phyloP scores from a whole-genome alignment of 2,888 invertebrate genomes.

The Heliconius erato region DNA sequence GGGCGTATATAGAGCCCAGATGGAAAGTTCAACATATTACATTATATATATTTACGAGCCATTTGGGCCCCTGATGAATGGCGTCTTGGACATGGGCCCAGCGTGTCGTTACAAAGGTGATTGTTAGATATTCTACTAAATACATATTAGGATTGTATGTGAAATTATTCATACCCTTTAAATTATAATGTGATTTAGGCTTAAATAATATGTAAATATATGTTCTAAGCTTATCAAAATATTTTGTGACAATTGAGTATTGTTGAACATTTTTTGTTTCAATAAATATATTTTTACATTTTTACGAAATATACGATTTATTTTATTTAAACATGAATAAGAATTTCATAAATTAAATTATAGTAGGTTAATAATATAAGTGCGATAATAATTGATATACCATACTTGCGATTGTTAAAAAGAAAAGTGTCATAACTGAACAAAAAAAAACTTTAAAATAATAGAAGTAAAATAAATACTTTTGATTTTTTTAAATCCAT shows the following conservation, averaged over 20 bases:
- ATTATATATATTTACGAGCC: no score
- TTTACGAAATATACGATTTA: not conserved
- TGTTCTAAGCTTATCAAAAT: conserved; percentile 17
- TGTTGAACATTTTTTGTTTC: conserved; percentile 17
- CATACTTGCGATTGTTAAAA: not conserved
- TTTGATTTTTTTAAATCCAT: not conserved
- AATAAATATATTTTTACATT: conserved; percentile 9
- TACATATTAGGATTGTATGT: not conserved
- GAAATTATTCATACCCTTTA: conserved; percentile 2
- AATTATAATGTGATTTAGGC: not conserved
- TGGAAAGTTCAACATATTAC: no score
- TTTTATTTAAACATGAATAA: conserved; percentile 10
- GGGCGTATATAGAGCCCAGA: no score
- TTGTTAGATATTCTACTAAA: not conserved
- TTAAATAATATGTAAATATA: not conserved
- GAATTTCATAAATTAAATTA: not conserved
- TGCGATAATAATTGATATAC: not conserved
- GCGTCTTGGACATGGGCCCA: no score
- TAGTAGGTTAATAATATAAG: not conserved
- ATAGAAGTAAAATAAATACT: not conserved
- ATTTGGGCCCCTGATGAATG: no score
- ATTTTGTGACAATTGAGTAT: conserved; percentile 49
- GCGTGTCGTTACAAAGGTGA: no score
- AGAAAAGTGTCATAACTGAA: not conserved
- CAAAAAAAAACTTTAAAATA: not conserved